A percentile compares a stretch with the other conserved stretches of the same genome.
These are phyloP conservation scores for Euglossa dilemma DNA, from an alignment of 1,140 invertebrate genomes.

Conservation along the genomic window DNA sequence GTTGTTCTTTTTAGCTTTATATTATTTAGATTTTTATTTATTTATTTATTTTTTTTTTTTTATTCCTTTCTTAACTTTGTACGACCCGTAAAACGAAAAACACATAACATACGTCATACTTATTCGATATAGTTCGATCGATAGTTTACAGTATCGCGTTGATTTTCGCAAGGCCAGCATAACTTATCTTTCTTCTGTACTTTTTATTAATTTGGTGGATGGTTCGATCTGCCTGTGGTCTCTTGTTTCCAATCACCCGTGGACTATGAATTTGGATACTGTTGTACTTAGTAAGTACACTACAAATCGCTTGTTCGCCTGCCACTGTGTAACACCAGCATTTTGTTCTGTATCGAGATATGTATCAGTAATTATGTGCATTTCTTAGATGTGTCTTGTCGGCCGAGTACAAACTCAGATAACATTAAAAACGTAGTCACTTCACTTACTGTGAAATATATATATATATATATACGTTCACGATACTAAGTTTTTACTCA, in stretches of 20 bases:
- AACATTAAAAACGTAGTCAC: background rate
- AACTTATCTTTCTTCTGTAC: conserved; percentile 78
- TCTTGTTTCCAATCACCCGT: conserved; percentile 75
- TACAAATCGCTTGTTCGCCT: conserved; percentile 68
- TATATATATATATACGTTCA: too few species aligned
- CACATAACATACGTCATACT: background rate
- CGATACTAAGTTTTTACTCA: conserved; percentile 51
- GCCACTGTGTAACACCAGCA: conserved; percentile 54
- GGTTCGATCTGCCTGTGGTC: conserved; percentile 77
- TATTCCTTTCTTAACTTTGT: background rate
- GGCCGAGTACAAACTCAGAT: conserved; percentile 56
- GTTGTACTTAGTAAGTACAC: conserved; percentile 79
- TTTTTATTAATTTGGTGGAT: conserved; percentile 82
- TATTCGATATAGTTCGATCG: background rate
- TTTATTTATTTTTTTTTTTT: background rate
- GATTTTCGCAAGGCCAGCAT: conserved; percentile 42
- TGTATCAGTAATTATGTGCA: conserved; percentile 12
- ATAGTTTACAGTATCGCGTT: conserved; percentile 20
- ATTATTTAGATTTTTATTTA: conserved; percentile 5
- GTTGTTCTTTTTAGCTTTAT: background rate
- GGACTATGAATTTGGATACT: conserved; percentile 77
- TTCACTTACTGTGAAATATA: background rate
- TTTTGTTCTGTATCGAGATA: conserved; percentile 38
- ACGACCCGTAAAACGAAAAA: background rate
- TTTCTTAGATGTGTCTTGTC: conserved; percentile 38